phyloP scores from a whole-genome alignment of 2,888 invertebrate genomes.

The Isoperla grammatica region DNA sequence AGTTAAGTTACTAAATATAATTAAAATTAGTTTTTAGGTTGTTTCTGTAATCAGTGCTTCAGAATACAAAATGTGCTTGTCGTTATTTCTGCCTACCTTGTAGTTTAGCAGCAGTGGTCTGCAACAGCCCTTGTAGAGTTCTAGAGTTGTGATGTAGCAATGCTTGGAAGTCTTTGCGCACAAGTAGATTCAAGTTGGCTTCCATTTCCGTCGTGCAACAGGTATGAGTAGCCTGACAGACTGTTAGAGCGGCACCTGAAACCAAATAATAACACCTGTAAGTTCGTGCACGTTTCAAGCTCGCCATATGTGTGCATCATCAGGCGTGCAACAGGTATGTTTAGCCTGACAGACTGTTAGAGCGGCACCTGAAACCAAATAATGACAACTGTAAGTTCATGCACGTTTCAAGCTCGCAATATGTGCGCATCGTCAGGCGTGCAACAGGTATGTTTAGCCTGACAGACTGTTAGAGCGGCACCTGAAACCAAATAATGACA shows the following conservation, averaged over 20 bases:
- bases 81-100: constrained; percentile 61
- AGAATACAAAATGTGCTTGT: too few species aligned
- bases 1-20: too few species aligned
- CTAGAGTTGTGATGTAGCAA: constrained; percentile 65
- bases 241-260: constrained; percentile 39
- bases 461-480: constrained; percentile 40
- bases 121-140: constrained; percentile 67
- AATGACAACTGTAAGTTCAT: too few species aligned
- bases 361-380: constrained; percentile 37
- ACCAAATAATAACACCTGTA: not conserved
- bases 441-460: constrained; percentile 52
- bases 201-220: constrained; percentile 67
- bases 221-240: constrained; percentile 40
- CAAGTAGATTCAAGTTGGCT: constrained; percentile 51
- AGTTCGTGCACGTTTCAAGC: too few species aligned
- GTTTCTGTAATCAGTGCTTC: too few species aligned
- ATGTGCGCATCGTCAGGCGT: too few species aligned
- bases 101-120: constrained; percentile 64
- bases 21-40: too few species aligned
- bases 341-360: constrained; percentile 41
- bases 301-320: too few species aligned
- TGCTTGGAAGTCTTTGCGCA: constrained; percentile 59
- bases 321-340: constrained; percentile 58
- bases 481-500: constrained; percentile 36
- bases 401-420: too few species aligned